phyloP scores from a whole-genome alignment of 2,888 invertebrate species.

The Synanthedon vespiformis region DNA sequence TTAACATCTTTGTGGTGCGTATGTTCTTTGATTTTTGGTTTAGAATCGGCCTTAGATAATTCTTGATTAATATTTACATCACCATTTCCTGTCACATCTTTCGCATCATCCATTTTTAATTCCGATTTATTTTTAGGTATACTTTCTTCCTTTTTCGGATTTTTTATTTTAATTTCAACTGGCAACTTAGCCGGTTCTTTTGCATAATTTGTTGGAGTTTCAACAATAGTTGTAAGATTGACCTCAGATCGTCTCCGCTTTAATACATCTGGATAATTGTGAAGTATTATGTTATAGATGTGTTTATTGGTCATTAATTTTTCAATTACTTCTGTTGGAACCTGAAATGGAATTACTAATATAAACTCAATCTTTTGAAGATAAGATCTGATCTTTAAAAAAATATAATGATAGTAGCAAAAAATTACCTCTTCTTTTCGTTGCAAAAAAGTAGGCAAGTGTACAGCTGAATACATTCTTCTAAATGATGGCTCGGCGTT shows the following conservation, averaged over 20 bases:
- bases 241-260: slow-evolving; percentile 72
- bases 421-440: slow-evolving; percentile 75
- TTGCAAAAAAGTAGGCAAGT: slow-evolving; percentile 82
- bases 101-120: slow-evolving; percentile 9
- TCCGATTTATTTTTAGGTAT: slow-evolving; percentile 15
- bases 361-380: background rate
- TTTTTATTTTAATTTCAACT: slow-evolving; percentile 28
- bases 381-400: background rate
- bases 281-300: slow-evolving; percentile 75
- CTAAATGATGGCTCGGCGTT: slow-evolving; percentile 46
- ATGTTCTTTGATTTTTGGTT: background rate
- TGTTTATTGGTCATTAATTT: slow-evolving; percentile 73
- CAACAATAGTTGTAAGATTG: slow-evolving; percentile 40
- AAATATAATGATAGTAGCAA: background rate
- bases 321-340: slow-evolving; percentile 78
- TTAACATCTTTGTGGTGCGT: slow-evolving; percentile 6
- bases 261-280: slow-evolving; percentile 77
- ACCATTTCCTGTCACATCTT: slow-evolving; percentile 13
- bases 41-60: background rate
- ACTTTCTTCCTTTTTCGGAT: slow-evolving; percentile 6
- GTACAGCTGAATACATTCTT: slow-evolving; percentile 75
- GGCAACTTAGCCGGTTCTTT: slow-evolving; percentile 39
- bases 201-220: slow-evolving; percentile 13
- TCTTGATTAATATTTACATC: background rate
- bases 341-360: slow-evolving; percentile 45